These are phyloP conservation scores for Drosophila bocqueti DNA, from an alignment of 1,140 invertebrate genomes.

Conservation along the genomic window DNA sequence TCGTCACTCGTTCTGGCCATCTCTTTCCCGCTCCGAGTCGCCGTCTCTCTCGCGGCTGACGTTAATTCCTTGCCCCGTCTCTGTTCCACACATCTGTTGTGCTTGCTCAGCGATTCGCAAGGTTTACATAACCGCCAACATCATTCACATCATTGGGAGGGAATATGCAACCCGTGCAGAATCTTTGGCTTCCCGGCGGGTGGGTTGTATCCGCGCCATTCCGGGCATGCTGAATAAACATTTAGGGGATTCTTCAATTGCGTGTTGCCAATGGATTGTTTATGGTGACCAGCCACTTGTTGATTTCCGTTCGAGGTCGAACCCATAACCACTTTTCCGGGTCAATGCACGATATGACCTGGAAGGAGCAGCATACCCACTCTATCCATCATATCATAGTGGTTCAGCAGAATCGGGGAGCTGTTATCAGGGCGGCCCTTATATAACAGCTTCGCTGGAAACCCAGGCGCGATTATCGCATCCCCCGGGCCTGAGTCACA, in stretches of 20 bases:
- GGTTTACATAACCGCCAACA: slow-evolving; percentile 69
- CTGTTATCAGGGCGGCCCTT: slow-evolving; percentile 40
- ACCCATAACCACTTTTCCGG: slow-evolving; percentile 20
- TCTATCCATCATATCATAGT: slow-evolving; percentile 15
- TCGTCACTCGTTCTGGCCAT: slow-evolving; percentile 58
- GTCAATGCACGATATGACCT: slow-evolving; percentile 40
- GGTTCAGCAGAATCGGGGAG: slow-evolving; percentile 6
- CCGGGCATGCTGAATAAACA: not conserved
- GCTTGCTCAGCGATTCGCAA: slow-evolving; percentile 45
- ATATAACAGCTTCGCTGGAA: slow-evolving; percentile 45
- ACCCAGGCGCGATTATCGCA: slow-evolving; percentile 16
- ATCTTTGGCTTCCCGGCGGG: slow-evolving; percentile 5
- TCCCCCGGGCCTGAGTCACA: slow-evolving; percentile 52
- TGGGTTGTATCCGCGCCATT: not conserved
- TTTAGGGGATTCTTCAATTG: slow-evolving; percentile 7
- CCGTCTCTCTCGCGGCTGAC: slow-evolving; percentile 46
- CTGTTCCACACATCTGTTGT: slow-evolving; percentile 30
- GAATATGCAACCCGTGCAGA: slow-evolving; percentile 21
- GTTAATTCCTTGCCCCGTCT: slow-evolving; percentile 62
- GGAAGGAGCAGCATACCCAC: not conserved
- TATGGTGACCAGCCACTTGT: slow-evolving; percentile 39
- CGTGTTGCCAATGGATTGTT: slow-evolving; percentile 31
- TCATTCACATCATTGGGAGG: slow-evolving; percentile 15
- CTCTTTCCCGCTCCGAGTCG: slow-evolving; percentile 20
- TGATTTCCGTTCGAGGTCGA: slow-evolving; percentile 20